Percentiles rank a stretch among this genome's conserved stretches.
These are phyloP conservation scores for Lissocephala sabroskyi DNA, from an alignment of 2,888 invertebrate species.

Conservation along the genomic window DNA sequence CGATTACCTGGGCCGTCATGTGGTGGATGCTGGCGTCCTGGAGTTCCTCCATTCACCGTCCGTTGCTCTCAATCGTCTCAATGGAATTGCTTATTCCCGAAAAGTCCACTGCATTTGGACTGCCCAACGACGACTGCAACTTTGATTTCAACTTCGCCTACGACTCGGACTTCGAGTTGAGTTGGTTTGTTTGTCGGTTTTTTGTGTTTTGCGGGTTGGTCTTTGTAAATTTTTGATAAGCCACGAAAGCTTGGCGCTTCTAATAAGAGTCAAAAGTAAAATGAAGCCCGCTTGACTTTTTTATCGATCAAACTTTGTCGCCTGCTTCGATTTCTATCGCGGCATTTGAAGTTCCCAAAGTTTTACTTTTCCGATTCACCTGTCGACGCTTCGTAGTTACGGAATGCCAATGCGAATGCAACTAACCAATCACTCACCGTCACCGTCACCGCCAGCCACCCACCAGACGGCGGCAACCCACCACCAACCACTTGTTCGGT, in stretches of 20 bases:
- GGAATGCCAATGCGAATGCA: conserved; percentile 38
- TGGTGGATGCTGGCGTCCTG: conserved; percentile 77
- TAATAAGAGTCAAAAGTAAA: conserved; percentile 21
- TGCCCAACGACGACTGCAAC: too few species aligned
- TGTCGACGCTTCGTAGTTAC: conserved; percentile 51
- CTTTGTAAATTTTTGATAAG: too few species aligned
- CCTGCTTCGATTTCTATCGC: conserved; percentile 35
- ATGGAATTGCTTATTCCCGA: too few species aligned
- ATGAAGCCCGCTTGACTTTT: conserved; percentile 33
- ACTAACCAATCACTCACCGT: too few species aligned
- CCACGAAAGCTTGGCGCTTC: conserved; percentile 20
- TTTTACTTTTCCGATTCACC: conserved; percentile 22
- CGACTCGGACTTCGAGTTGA: too few species aligned
- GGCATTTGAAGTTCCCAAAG: conserved; percentile 20
- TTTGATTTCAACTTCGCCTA: too few species aligned
- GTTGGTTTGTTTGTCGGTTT: background rate
- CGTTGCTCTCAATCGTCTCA: too few species aligned
- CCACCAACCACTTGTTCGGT: conserved; percentile 48
- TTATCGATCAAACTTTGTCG: conserved; percentile 50
- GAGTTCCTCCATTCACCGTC: conserved; percentile 72
- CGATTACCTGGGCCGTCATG: conserved; percentile 84
- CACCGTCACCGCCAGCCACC: too few species aligned
- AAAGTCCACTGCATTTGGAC: too few species aligned
- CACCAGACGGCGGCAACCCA: too few species aligned
- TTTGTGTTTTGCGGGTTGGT: background rate